phyloP scores from a whole-genome alignment of 2,888 invertebrate species.

The Nomada fucata region DNA sequence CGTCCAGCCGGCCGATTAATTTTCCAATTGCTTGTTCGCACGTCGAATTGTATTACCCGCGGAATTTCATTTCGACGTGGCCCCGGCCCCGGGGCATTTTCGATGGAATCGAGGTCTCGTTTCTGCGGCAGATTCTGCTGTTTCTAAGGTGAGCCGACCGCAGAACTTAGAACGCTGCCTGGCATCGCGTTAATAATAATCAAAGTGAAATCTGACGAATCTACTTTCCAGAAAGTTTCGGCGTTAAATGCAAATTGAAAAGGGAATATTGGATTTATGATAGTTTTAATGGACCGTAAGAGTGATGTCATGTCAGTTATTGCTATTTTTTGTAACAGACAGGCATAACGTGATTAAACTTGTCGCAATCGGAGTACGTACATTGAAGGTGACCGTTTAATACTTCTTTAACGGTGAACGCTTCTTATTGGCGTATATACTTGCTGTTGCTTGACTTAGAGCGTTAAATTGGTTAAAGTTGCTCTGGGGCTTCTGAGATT shows the following conservation, averaged over 20 bases:
- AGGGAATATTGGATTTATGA: too few relatives aligned
- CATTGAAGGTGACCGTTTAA: conserved; percentile 5
- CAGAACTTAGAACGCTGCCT: too few relatives aligned
- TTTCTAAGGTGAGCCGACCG: too few relatives aligned
- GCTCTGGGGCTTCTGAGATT: not conserved
- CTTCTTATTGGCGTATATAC: not conserved
- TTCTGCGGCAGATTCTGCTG: too few relatives aligned
- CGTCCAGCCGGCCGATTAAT: too few relatives aligned
- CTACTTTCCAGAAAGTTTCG: not conserved
- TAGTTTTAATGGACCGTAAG: not conserved
- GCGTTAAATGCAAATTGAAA: not conserved
- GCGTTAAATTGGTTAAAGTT: not conserved
- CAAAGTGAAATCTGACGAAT: too few relatives aligned
- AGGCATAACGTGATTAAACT: not conserved
- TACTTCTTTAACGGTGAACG: conserved; percentile 1
- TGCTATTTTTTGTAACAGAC: not conserved
- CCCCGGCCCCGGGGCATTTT: too few relatives aligned
- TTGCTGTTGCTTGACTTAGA: conserved; percentile 1
- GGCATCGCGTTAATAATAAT: too few relatives aligned
- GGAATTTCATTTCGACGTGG: too few relatives aligned
- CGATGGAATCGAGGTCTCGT: too few relatives aligned
- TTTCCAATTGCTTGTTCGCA: too few relatives aligned
- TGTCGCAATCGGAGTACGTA: not conserved
- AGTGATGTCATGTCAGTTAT: not conserved
- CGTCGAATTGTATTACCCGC: too few relatives aligned